These are phyloP conservation scores for Gadopsis marmoratus DNA, from an alignment of 2,797 vertebrate genomes.

Conservation along the genomic window DNA sequence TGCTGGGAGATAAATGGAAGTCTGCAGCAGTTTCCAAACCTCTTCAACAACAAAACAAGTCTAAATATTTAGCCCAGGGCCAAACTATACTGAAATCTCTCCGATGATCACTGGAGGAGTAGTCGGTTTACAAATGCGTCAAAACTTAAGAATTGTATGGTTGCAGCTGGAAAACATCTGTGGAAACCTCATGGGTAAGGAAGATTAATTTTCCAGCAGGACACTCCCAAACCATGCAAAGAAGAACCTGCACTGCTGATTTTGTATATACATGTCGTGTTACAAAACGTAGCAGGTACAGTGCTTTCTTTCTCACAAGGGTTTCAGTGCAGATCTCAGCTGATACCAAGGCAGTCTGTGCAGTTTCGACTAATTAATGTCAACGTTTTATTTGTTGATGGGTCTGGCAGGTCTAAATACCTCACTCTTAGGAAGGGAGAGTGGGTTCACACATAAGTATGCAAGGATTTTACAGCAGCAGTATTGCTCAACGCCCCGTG, in stretches of 20 bases:
- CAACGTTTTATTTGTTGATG: not conserved
- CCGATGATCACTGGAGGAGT: not conserved
- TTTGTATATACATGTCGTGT: not conserved
- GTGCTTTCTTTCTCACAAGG: too few relatives aligned
- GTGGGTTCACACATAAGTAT: slow-evolving; percentile 27
- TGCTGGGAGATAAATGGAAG: not conserved
- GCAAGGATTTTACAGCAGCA: not conserved
- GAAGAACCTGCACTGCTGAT: too few relatives aligned
- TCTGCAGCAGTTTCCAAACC: slow-evolving; percentile 2
- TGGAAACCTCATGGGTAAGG: not conserved
- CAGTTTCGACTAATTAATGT: too few relatives aligned
- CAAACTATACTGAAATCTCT: slow-evolving; percentile 37
- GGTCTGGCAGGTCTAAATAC: not conserved
- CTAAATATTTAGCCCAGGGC: slow-evolving; percentile 65
- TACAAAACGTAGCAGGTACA: not conserved
- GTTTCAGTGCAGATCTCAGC: not conserved
- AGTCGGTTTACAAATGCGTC: slow-evolving; percentile 40
- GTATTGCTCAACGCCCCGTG: slow-evolving; percentile 13
- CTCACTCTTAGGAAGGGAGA: too few relatives aligned
- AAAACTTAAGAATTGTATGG: slow-evolving; percentile 20
- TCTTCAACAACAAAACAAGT: slow-evolving; percentile 33
- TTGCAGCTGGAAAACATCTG: slow-evolving; percentile 18
- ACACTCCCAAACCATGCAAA: not conserved
- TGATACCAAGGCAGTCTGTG: too few relatives aligned
- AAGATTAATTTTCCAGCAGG: too few relatives aligned